Evolutionary conservation across 2,797 vertebrate genomes (phyloP).

Genomic region (Pseudocheirus occidentalis): DNA sequence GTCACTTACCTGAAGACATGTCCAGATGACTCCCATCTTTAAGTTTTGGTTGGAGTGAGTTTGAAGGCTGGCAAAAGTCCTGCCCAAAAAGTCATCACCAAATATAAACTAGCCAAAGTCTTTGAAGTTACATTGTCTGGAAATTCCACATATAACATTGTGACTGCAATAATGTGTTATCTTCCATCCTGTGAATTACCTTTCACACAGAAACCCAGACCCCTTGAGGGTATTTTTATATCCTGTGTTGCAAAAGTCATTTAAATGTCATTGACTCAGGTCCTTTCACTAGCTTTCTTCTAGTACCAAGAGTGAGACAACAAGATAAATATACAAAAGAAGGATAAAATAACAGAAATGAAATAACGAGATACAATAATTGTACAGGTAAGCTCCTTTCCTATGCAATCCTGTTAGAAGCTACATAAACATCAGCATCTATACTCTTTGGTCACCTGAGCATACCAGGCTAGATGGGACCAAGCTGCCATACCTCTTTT

Average conservation of each 20-base stretch:
- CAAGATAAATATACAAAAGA: too few relatives aligned
- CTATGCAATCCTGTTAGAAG: neutral
- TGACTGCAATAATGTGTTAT: neutral
- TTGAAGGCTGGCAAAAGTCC: too few relatives aligned
- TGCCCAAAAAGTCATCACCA: neutral
- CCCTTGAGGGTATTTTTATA: neutral
- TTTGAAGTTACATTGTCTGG: neutral
- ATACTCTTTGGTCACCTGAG: neutral
- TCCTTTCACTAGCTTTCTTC: too few relatives aligned
- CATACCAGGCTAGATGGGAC: neutral
- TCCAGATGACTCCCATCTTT: too few relatives aligned
- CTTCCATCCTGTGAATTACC: neutral
- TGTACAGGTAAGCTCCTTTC: neutral
- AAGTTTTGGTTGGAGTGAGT: too few relatives aligned
- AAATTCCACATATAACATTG: neutral
- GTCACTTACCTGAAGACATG: too few relatives aligned
- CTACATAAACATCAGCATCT: neutral
- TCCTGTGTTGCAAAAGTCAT: neutral
- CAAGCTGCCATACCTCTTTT: neutral
- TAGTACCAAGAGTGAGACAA: too few relatives aligned
- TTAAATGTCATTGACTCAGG: too few relatives aligned
- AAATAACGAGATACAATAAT: neutral
- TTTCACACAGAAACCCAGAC: neutral
- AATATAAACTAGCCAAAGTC: neutral
- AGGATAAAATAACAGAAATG: too few relatives aligned